phyloP scores from a whole-genome alignment of 2,797 vertebrate genomes.

The Pantherophis alleghaniensis region DNA sequence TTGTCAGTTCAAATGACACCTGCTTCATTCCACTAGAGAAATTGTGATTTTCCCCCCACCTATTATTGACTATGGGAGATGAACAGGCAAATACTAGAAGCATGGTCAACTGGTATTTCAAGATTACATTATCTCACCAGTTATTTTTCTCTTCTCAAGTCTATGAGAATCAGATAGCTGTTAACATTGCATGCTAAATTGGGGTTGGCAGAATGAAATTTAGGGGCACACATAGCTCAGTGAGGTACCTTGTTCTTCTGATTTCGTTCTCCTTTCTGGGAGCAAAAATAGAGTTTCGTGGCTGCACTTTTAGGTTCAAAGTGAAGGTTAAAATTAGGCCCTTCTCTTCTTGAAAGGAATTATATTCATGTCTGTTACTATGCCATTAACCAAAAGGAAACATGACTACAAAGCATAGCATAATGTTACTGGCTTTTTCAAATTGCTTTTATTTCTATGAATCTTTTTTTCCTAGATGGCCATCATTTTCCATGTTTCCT shows the following conservation, averaged over 20 bases:
- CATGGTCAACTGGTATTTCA: background rate
- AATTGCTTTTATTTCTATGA: background rate
- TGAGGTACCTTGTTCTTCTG: background rate
- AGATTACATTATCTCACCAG: background rate
- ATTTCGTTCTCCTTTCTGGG: background rate
- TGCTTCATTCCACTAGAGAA: background rate
- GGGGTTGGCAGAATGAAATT: background rate
- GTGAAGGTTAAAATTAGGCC: background rate
- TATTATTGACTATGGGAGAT: background rate
- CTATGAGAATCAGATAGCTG: background rate
- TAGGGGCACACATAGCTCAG: background rate
- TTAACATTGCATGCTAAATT: background rate
- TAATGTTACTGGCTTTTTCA: background rate
- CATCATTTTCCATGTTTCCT: background rate
- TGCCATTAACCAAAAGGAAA: background rate
- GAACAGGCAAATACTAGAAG: background rate
- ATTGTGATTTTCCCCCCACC: background rate
- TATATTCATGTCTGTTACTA: background rate
- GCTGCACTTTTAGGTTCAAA: background rate
- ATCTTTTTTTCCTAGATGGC: background rate
- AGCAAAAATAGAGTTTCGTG: background rate
- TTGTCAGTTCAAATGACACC: constrained; percentile 3
- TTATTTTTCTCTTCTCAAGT: background rate
- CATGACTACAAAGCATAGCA: background rate
- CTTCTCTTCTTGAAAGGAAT: background rate